Evolutionary conservation across 2,888 invertebrate genomes (phyloP).

Genomic region (Cyclophora punctaria): DNA sequence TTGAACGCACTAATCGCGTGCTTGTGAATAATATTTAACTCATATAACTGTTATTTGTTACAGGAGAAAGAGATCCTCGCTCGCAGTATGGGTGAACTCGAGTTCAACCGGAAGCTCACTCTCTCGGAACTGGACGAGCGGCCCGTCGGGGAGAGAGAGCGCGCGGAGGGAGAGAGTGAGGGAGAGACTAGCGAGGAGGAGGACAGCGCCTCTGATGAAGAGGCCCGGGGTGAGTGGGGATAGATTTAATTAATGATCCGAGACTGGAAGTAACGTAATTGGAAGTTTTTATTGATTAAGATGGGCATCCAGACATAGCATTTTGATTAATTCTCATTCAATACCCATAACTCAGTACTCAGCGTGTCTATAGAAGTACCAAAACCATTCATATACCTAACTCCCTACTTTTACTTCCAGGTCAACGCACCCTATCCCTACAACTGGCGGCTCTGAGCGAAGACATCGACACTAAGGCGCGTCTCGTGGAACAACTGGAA

Average conservation of each 20-base stretch:
- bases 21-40: too few relatives aligned
- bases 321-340: too few relatives aligned
- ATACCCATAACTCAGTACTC: too few relatives aligned
- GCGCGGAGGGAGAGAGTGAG: slow-evolving; percentile 72
- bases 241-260: too few relatives aligned
- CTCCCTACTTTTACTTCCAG: slow-evolving; percentile 22
- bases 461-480: slow-evolving; percentile 95
- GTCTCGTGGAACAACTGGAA: slow-evolving; percentile 95
- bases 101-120: slow-evolving; percentile 54
- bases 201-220: slow-evolving; percentile 71
- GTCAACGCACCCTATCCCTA: slow-evolving; percentile 78
- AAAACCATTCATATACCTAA: too few relatives aligned
- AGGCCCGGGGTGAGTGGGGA: slow-evolving; percentile 36
- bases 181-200: slow-evolving; percentile 46
- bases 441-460: slow-evolving; percentile 92
- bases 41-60: not conserved
- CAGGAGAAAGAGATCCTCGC: slow-evolving; percentile 71
- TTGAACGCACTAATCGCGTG: too few relatives aligned
- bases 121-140: slow-evolving; percentile 26
- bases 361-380: too few relatives aligned
- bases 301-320: too few relatives aligned
- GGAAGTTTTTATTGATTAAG: too few relatives aligned
- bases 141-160: slow-evolving; percentile 66
- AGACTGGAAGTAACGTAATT: too few relatives aligned
- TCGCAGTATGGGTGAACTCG: slow-evolving; percentile 68